These are phyloP conservation scores for Excalfactoria chinensis DNA, from an alignment of 2,113 vertebrate species.

Conservation along the genomic window DNA sequence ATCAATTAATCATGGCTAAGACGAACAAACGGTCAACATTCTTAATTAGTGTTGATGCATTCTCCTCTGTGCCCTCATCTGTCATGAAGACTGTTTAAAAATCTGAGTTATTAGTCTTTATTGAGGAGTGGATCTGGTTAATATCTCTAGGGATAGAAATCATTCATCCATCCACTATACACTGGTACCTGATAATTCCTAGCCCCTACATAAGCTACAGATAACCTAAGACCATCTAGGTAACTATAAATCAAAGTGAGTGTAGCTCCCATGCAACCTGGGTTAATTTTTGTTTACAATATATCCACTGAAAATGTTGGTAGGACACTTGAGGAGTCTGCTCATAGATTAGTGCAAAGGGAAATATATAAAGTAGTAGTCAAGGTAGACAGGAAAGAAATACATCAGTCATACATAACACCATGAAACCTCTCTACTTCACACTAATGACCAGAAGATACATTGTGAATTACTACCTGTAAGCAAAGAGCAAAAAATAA, in stretches of 20 bases:
- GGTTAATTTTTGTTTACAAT: constrained; percentile 87
- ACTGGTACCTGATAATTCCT: constrained; percentile 80
- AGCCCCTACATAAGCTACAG: constrained; percentile 76
- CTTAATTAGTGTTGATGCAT: constrained; percentile 87
- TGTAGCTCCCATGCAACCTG: constrained; percentile 85
- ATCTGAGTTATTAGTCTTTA: constrained; percentile 93
- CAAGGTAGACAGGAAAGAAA: constrained; percentile 69
- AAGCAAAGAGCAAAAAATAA: background rate
- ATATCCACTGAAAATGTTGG: constrained; percentile 78
- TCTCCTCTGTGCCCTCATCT: constrained; percentile 85
- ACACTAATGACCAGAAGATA: background rate
- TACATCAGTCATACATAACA: constrained; percentile 32
- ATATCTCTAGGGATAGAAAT: constrained; percentile 84
- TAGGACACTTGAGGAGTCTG: constrained; percentile 72
- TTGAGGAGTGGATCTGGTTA: constrained; percentile 92
- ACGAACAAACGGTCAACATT: constrained; percentile 83
- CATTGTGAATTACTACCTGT: background rate
- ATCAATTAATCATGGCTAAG: constrained; percentile 85
- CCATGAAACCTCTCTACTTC: background rate
- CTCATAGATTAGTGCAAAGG: constrained; percentile 69
- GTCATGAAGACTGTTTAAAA: constrained; percentile 92
- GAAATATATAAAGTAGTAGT: constrained; percentile 24
- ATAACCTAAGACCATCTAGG: constrained; percentile 84
- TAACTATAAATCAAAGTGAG: constrained; percentile 84
- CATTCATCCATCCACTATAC: constrained; percentile 78